phyloP scores from a whole-genome alignment of 1,140 invertebrate genomes.

The Drosophila pallidifrons region DNA sequence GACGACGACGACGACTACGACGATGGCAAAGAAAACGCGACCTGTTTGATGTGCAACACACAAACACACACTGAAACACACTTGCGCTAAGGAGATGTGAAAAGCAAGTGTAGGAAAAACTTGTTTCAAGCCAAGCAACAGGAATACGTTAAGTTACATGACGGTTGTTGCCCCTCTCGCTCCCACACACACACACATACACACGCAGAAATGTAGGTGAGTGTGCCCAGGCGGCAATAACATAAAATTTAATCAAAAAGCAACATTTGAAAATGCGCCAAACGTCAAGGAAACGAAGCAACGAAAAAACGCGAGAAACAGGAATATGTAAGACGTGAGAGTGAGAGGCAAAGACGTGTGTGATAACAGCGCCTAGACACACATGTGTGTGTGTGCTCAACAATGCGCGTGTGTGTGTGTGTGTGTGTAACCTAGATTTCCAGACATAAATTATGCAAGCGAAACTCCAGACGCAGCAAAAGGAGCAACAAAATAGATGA shows the following conservation, averaged over 20 bases:
- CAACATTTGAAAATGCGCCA: slow-evolving; percentile 80
- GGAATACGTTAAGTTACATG: slow-evolving; percentile 37
- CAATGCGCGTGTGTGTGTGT: slow-evolving; percentile 23
- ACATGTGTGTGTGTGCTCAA: slow-evolving; percentile 3
- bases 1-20: slow-evolving; percentile 21
- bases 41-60: slow-evolving; percentile 69
- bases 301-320: slow-evolving; percentile 19
- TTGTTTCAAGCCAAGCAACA: slow-evolving; percentile 61
- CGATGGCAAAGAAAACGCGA: slow-evolving; percentile 74
- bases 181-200: not conserved
- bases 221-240: slow-evolving; percentile 53
- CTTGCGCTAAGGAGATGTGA: slow-evolving; percentile 71
- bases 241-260: slow-evolving; percentile 81
- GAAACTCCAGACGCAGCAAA: slow-evolving; percentile 39
- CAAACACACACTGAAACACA: slow-evolving; percentile 29
- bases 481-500: slow-evolving; percentile 46
- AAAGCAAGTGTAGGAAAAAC: slow-evolving; percentile 82
- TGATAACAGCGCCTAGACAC: slow-evolving; percentile 70
- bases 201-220: slow-evolving; percentile 68
- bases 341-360: slow-evolving; percentile 55
- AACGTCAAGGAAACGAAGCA: slow-evolving; percentile 43
- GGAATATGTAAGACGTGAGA: slow-evolving; percentile 20
- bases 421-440: slow-evolving; percentile 74
- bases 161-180: not conserved
- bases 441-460: slow-evolving; percentile 81